A percentile compares a stretch with the other conserved stretches of the same genome.
Conservation (phyloP, 2,113 vertebrate species). For the Lepisosteus osseus region DNA sequence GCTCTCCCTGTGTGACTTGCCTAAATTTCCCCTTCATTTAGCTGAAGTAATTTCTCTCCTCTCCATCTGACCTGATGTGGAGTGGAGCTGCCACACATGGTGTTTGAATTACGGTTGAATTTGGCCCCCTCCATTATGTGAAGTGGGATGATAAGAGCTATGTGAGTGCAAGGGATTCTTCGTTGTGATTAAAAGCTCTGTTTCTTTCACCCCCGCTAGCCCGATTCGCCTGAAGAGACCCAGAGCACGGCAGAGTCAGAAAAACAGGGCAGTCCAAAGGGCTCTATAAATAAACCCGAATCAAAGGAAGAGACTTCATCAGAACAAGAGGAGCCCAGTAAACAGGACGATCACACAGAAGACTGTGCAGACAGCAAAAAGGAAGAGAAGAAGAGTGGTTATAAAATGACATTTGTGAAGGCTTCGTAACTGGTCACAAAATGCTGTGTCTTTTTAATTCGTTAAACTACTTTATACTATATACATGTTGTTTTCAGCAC, state of each 20-base stretch:
- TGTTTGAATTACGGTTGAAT: no score
- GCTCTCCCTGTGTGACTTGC: no score
- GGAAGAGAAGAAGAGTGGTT: conserved; percentile 65
- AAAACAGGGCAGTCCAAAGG: conserved; percentile 64
- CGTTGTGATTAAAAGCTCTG: no score
- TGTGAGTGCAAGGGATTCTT: no score
- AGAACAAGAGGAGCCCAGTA: conserved; percentile 58
- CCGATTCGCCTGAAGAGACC: neutral
- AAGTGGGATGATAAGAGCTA: no score
- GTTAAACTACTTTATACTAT: conserved; percentile 1
- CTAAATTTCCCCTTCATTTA: no score
- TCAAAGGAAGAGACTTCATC: conserved; percentile 65
- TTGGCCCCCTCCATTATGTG: no score
- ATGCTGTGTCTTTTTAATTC: neutral
- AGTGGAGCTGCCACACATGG: no score
- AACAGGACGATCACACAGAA: conserved; percentile 53
- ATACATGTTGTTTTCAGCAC: neutral
- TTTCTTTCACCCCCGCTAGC: neutral
- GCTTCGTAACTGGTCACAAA: conserved; percentile 32
- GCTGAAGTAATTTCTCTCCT: no score
- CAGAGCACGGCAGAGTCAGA: conserved; percentile 46
- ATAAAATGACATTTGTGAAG: conserved; percentile 81
- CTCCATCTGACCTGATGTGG: no score
- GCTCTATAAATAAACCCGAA: conserved; percentile 68
- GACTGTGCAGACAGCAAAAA: conserved; percentile 67